Conservation (phyloP, 1,140 invertebrate species). For the Aleiodes sp. region DNA sequence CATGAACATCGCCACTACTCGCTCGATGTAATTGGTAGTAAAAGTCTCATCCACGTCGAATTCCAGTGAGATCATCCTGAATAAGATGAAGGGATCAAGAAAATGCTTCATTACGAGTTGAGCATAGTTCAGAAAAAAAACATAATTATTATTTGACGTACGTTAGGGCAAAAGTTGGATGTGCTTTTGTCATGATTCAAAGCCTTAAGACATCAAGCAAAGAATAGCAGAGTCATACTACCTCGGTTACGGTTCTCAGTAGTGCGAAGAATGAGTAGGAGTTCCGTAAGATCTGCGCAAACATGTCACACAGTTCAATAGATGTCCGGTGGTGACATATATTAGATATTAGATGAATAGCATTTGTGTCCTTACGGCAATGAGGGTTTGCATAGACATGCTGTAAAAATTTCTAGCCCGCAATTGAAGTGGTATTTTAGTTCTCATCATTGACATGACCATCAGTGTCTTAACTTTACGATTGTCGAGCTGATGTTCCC, state of each 20-base stretch:
- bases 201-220: neutral
- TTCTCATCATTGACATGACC: constrained; percentile 27
- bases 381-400: constrained; percentile 36
- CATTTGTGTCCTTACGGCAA: constrained; percentile 19
- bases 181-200: neutral
- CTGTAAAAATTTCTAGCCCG: constrained; percentile 33
- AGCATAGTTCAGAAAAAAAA: too few species aligned
- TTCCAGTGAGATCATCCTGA: neutral
- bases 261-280: constrained; percentile 38
- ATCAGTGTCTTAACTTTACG: constrained; percentile 8
- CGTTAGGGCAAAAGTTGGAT: too few species aligned
- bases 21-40: neutral
- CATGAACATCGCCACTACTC: neutral
- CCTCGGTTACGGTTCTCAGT: constrained; percentile 30
- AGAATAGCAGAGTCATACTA: too few species aligned
- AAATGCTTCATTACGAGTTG: neutral
- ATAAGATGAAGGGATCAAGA: neutral
- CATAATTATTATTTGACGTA: neutral
- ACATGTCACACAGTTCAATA: neutral
- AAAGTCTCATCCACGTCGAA: neutral
- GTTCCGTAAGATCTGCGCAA: constrained; percentile 25
- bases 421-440: constrained; percentile 31
- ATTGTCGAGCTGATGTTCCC: constrained; percentile 26
- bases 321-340: neutral
- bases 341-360: neutral